phyloP scores from a whole-genome alignment of 2,888 invertebrate genomes.

The Diadromus collaris region DNA sequence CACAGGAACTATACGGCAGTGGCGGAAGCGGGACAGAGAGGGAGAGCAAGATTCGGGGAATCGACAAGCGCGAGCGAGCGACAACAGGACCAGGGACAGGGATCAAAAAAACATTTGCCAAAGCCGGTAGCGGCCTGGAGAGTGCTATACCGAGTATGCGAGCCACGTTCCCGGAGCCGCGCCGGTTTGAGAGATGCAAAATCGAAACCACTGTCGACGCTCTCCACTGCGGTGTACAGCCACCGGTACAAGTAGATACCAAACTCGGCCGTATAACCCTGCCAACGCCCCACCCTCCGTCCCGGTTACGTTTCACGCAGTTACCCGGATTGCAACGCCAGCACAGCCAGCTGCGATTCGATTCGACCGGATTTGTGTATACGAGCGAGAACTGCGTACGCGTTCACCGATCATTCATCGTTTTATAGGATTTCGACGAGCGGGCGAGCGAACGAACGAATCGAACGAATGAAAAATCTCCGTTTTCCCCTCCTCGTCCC shows the following conservation, averaged over 20 bases:
- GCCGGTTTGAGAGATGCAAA: conserved; percentile 70
- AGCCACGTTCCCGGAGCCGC: conserved; percentile 32
- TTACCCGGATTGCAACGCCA: conserved; percentile 51
- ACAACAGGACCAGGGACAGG: conserved; percentile 66
- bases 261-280: conserved; percentile 20
- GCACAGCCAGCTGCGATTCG: conserved; percentile 56
- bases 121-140: conserved; percentile 67
- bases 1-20: not conserved
- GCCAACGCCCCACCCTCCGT: not conserved
- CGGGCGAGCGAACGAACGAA: conserved; percentile 23
- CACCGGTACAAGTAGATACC: conserved; percentile 46
- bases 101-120: conserved; percentile 78
- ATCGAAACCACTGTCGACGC: conserved; percentile 72
- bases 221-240: conserved; percentile 51
- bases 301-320: conserved; percentile 53
- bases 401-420: conserved; percentile 56
- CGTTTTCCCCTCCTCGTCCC: not conserved
- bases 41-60: conserved; percentile 40
- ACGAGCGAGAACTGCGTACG: conserved; percentile 44
- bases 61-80: conserved; percentile 29
- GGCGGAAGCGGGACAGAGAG: conserved; percentile 9
- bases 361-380: conserved; percentile 51
- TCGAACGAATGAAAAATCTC: conserved; percentile 43
- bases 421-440: conserved; percentile 59
- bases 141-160: conserved; percentile 36